These are phyloP conservation scores for Drosophila rellima DNA, from an alignment of 2,888 invertebrate genomes.

Conservation along the genomic window DNA sequence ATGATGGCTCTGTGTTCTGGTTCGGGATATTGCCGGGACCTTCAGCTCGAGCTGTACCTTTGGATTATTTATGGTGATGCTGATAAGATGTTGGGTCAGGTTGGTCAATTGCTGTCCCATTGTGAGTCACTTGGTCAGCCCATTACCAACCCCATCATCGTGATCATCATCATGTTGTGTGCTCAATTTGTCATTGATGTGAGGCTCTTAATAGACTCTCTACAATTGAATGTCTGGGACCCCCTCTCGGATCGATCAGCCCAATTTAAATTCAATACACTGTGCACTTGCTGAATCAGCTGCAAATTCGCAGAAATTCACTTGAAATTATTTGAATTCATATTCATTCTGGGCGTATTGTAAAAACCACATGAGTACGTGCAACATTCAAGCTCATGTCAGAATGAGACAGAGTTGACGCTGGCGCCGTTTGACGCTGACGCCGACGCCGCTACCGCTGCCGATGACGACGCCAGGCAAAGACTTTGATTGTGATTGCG, in stretches of 20 bases:
- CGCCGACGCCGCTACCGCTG: constrained; percentile 23
- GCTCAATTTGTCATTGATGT: constrained; percentile 55
- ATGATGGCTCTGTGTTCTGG: background rate
- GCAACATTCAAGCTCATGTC: constrained; percentile 46
- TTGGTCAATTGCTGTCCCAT: constrained; percentile 48
- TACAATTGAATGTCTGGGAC: constrained; percentile 25
- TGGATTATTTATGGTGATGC: constrained; percentile 64
- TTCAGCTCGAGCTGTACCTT: constrained; percentile 36
- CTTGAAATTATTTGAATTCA: constrained; percentile 63
- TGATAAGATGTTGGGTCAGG: constrained; percentile 67
- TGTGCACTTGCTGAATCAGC: constrained; percentile 52
- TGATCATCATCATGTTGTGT: constrained; percentile 12
- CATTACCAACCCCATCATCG: constrained; percentile 32
- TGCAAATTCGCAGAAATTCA: constrained; percentile 61
- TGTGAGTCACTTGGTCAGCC: constrained; percentile 59
- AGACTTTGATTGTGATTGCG: constrained; percentile 46
- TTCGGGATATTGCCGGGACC: constrained; percentile 11
- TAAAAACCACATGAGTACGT: constrained; percentile 63
- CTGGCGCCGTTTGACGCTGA: constrained; percentile 56
- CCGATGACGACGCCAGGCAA: constrained; percentile 18
- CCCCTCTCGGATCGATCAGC: constrained; percentile 17
- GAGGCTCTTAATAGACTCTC: constrained; percentile 38
- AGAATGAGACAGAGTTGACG: constrained; percentile 13
- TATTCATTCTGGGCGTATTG: constrained; percentile 48
- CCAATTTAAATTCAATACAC: constrained; percentile 55